These are phyloP conservation scores for Vespertilio murinus DNA, from an alignment of 2,797 vertebrate species.

Conservation along the genomic window DNA sequence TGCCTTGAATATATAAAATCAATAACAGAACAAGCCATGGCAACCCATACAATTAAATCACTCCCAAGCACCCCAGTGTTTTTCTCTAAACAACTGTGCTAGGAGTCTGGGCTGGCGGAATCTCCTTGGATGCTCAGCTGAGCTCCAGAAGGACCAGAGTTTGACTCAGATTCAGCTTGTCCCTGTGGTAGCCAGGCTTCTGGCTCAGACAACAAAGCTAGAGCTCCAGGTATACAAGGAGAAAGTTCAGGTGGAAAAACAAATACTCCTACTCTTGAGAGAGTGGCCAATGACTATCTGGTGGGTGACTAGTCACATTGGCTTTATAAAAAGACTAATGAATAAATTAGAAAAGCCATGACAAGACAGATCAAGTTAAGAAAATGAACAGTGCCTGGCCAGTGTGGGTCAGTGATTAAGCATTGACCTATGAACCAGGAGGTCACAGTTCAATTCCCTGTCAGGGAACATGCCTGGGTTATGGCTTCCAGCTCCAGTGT, in stretches of 20 bases:
- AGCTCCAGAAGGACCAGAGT: not conserved
- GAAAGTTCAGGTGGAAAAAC: not conserved
- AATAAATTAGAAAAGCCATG: not conserved
- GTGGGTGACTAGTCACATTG: not conserved
- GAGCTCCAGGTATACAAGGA: not conserved
- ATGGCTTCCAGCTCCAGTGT: no score
- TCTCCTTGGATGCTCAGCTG: not conserved
- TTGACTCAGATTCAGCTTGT: not conserved
- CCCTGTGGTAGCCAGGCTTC: not conserved
- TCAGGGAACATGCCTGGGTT: no score
- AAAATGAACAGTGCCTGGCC: not conserved
- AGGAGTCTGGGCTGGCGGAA: not conserved
- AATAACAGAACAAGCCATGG: constrained; percentile 49
- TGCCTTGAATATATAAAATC: constrained; percentile 63
- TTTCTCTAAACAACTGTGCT: not conserved
- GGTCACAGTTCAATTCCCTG: no score
- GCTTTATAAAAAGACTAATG: not conserved
- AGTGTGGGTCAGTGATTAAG: no score
- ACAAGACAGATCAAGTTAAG: not conserved
- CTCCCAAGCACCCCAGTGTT: not conserved
- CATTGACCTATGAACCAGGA: no score
- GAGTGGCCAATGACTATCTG: rapidly evolving
- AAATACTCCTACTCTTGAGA: not conserved
- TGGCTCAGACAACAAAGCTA: not conserved
- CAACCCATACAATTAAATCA: constrained; percentile 57